Base-by-base conservation (phyloP, 2,113 vertebrate genomes). In the Numenius arquata region DNA sequence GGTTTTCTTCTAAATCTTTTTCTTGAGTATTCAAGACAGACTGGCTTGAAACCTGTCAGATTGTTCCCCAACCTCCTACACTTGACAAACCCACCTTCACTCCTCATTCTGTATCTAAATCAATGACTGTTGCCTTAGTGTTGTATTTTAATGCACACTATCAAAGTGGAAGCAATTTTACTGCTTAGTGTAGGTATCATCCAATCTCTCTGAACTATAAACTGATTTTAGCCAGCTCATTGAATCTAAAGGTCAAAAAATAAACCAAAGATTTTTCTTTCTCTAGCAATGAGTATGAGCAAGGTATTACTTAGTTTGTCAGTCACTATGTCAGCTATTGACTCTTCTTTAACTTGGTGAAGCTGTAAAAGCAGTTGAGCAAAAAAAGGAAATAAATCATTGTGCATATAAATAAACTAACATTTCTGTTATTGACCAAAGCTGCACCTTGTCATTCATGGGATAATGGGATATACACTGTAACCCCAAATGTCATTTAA, bases 171-270 rank as follows among this genome's bases (percentile, higher is more conserved):
- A 97, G 85, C 63, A 89, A 90, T 94, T 97, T 95, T 92, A 73
- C 67, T 95, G 85, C 80, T 94, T 95, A 95, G 86, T 71, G 36
- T 71, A 77, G 65, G 76, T 88, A 85, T 90, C 95, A 94, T 75
- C 96, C 84, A 92, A 66, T 68, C 83, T 85, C 85, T 96, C 86
- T 93, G 79, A 96, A 91, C 68, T 92, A 87, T 86, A 96, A 96
- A 97, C 96, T 97, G 95, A 98, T 98, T 97, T 97, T 76, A 94
- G 81, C 81, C 94, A 63, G 84, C 97, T 97, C 85, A 79, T 82
- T 80, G 71, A 96, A 96, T 96, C 90, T 96, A 97, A 96, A 96
- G 93, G 97, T 97, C 96, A 96, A 94, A 85, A 97, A 94, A 96
- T 91, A 95, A 97, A 89, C 71, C 73, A 36, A 89, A 70, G 14